Base-by-base conservation (phyloP, 1,140 invertebrate species). In the Aphelinus atriplicis region DNA sequence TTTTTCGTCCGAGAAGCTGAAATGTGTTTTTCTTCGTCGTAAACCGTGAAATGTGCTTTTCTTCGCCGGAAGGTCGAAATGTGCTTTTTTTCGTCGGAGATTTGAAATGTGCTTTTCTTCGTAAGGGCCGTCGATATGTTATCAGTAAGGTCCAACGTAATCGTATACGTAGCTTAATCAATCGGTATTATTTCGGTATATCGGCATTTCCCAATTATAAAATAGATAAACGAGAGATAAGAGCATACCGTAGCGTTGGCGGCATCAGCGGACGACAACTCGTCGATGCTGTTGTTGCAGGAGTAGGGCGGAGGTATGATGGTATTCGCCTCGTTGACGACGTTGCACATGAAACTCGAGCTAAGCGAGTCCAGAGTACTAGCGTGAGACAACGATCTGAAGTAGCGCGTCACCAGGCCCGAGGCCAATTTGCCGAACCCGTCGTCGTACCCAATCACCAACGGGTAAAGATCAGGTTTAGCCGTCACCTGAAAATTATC, bases 381-480 rank as follows among this genome's bases (percentile, higher is more conserved):
- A 57, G 94, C 92, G 69, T 93, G 93, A 62, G 94, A 95, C 76
- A 95, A 79, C 51, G 94, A 93, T 70, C 93, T 90, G 86, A 95
- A 95, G 84, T 95, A 95, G 79, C 94, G 94, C 69, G 95, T 94
- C 90, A 95, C 94, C 53, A 95, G 94, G 78, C 92, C 92, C 9
- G 91, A 92, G 66, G 92, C 92, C 61, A 91, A 89, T 80, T 92
- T 93, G 51, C 92, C 91, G 43, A 73, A 77, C 74, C 86, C 90
- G 73, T 92, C 92, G 60, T 92, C 92, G 83, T 92, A 94, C 47
- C 93, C 94, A 71, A 95, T 94, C 43, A 95, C 94, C 48, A 95
- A 85, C 0, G 94, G 94, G 84, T 95, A 95, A 3, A 95, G 87
- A 80, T 95, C 94, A 46, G 94, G 95, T 80, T 96, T 95, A 7